These are phyloP conservation scores for Drosophila bunnanda DNA, from an alignment of 2,888 invertebrate species.

Conservation along the genomic window DNA sequence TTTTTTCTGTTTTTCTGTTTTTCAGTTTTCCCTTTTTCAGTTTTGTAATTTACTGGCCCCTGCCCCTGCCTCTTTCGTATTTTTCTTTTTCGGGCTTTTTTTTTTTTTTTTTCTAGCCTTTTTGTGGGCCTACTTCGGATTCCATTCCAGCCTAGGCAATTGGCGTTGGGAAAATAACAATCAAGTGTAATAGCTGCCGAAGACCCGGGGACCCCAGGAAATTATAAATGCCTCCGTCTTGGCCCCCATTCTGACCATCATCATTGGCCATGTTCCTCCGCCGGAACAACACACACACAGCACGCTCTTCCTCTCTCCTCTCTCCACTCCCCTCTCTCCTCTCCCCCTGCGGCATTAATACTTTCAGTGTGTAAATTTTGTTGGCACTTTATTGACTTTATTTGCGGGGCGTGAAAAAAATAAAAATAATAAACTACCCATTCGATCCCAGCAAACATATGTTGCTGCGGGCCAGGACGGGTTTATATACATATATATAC, in stretches of 20 bases:
- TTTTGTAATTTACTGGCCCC: conserved; percentile 14
- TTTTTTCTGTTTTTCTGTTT: background rate
- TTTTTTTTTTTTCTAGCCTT: background rate
- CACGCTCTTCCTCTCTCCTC: too few species aligned
- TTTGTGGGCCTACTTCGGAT: conserved; percentile 22
- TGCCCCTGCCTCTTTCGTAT: background rate
- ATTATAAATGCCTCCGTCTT: conserved; percentile 66
- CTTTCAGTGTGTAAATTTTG: conserved; percentile 68
- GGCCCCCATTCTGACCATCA: conserved; percentile 11
- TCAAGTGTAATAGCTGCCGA: conserved; percentile 72
- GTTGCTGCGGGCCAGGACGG: conserved; percentile 9
- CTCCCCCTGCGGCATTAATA: conserved; percentile 49
- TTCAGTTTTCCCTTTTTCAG: conserved; percentile 25
- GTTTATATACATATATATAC: background rate
- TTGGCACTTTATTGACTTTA: conserved; percentile 71
- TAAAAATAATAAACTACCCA: conserved; percentile 40
- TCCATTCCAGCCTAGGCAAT: conserved; percentile 52
- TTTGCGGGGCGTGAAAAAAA: conserved; percentile 74
- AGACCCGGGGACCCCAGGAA: conserved; percentile 55
- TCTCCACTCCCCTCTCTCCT: too few species aligned
- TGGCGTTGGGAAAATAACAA: conserved; percentile 70
- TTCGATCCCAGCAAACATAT: conserved; percentile 24
- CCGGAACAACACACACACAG: background rate
- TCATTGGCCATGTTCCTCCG: conserved; percentile 8
- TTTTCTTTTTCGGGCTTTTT: background rate